These are phyloP conservation scores for Eulemur rufifrons DNA, from an alignment of 2,113 vertebrate species.

Conservation along the genomic window DNA sequence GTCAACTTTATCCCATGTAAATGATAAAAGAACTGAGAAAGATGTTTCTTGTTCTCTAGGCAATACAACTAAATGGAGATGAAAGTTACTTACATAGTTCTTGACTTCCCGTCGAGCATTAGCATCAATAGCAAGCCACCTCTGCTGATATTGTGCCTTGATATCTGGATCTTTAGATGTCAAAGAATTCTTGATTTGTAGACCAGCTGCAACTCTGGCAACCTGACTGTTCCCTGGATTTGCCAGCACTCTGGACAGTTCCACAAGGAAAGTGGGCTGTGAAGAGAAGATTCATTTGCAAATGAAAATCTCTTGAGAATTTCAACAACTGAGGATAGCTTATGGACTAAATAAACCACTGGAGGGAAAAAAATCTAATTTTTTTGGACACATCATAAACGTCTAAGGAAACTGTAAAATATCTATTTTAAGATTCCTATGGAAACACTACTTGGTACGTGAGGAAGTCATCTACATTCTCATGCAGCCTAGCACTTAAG, in stretches of 20 bases:
- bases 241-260: constrained; percentile 96
- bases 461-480: background rate
- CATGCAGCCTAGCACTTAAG: background rate
- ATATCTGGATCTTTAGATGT: constrained; percentile 98
- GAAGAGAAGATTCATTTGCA: background rate
- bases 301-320: constrained; percentile 21
- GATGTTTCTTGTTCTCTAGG: background rate
- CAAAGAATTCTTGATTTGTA: constrained; percentile 99
- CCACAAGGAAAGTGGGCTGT: constrained; percentile 97
- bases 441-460: background rate
- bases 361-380: background rate
- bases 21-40: background rate
- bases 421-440: background rate
- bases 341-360: background rate
- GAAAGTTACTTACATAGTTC: constrained; percentile 91
- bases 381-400: background rate
- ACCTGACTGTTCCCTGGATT: constrained; percentile 99
- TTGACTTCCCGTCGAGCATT: constrained; percentile 96
- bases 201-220: constrained; percentile 95
- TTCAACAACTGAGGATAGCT: background rate
- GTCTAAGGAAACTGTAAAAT: background rate
- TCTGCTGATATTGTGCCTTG: constrained; percentile 96
- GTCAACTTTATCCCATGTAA: background rate
- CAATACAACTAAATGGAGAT: background rate
- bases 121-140: constrained; percentile 97